phyloP scores from a whole-genome alignment of 2,113 vertebrate genomes.

The Plestiodon gilberti region DNA sequence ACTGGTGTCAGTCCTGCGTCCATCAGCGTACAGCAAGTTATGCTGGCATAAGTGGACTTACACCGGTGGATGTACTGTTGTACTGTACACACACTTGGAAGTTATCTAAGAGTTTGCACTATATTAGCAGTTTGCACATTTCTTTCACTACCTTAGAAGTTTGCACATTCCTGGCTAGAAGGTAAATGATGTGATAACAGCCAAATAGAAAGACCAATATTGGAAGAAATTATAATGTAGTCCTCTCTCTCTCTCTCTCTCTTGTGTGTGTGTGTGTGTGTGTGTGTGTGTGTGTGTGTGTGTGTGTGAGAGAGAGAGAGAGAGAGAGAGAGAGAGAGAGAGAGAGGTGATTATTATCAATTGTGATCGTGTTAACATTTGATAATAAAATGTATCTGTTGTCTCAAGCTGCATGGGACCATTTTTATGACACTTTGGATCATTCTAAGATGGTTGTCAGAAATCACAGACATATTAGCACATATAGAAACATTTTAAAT shows the following conservation, averaged over 20 bases:
- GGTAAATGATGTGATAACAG: not conserved
- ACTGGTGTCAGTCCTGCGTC: no score
- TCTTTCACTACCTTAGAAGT: not conserved
- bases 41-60: no score
- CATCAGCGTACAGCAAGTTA: no score
- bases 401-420: not conserved
- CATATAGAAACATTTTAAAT: conserved; percentile 23
- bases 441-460: conserved; percentile 10
- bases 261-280: no score
- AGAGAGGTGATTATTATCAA: not conserved
- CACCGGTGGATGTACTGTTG: no score
- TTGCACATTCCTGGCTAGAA: not conserved
- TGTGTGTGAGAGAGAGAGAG: no score
- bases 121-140: no score
- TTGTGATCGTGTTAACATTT: not conserved
- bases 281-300: no score
- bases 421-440: conserved; percentile 27
- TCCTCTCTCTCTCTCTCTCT: no score
- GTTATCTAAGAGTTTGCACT: no score
- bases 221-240: not conserved
- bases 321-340: no score
- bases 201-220: fast-evolving
- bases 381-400: not conserved
- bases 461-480: conserved; percentile 24
- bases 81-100: no score